Evolutionary conservation across 1,140 invertebrate genomes (phyloP).

Genomic region (Meloidogyne hapla): DNA sequence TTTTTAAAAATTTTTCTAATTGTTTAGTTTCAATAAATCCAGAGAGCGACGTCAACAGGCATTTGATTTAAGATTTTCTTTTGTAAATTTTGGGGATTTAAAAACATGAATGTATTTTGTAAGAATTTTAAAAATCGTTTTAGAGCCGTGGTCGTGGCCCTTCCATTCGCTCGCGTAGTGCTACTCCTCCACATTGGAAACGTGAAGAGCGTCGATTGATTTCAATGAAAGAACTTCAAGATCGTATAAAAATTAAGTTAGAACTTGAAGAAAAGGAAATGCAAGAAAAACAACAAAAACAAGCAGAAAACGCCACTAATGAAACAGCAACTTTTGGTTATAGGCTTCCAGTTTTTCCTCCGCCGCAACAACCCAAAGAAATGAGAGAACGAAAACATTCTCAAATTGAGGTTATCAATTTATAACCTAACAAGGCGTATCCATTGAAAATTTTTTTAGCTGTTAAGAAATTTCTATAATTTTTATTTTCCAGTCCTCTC

Average conservation of each 20-base stretch:
- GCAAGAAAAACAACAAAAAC: slow-evolving; percentile 9
- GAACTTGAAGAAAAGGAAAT: slow-evolving; percentile 19
- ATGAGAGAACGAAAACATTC: neutral
- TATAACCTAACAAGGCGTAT: too few species aligned
- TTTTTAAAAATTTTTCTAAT: neutral
- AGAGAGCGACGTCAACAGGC: neutral
- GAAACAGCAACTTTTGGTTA: slow-evolving; percentile 25
- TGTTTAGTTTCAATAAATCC: neutral
- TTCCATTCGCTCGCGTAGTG: slow-evolving; percentile 29
- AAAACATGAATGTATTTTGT: neutral
- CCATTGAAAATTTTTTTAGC: too few species aligned
- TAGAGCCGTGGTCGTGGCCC: neutral
- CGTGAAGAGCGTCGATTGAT: slow-evolving; percentile 36
- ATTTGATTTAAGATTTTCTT: slow-evolving; percentile 3
- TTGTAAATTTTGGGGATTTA: neutral
- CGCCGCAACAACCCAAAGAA: neutral
- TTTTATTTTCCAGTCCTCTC: neutral
- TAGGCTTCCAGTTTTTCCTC: neutral
- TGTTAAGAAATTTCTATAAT: too few species aligned
- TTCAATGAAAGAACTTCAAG: slow-evolving; percentile 23
- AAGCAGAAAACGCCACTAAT: slow-evolving; percentile 21
- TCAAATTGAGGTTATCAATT: neutral
- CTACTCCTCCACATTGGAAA: slow-evolving; percentile 40
- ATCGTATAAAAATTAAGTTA: slow-evolving; percentile 22
- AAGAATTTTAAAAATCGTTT: neutral